These are phyloP conservation scores for Uropetala carovei DNA, from an alignment of 2,888 invertebrate species.

Conservation along the genomic window DNA sequence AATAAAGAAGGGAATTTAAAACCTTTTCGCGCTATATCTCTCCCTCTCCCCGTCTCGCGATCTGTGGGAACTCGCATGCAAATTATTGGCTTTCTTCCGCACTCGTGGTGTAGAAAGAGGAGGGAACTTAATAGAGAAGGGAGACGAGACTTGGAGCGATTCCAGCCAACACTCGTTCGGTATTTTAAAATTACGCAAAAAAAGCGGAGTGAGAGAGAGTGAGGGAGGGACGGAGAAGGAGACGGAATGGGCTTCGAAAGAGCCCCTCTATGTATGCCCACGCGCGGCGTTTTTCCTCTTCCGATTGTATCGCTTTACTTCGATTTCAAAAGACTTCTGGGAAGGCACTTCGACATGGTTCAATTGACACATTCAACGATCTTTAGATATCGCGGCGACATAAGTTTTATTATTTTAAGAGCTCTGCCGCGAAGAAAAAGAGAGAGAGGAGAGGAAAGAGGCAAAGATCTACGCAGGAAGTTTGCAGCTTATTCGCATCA, in stretches of 20 bases:
- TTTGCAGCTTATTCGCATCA: too few relatives aligned
- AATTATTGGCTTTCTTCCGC: background rate
- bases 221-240: too few relatives aligned
- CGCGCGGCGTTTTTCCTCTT: background rate
- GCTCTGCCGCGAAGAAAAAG: background rate
- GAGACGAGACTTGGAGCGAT: background rate
- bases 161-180: background rate
- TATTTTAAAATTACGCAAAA: background rate
- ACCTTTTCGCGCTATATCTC: background rate
- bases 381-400: background rate
- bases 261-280: background rate
- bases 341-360: slow-evolving; percentile 18
- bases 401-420: background rate
- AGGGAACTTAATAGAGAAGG: background rate
- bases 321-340: slow-evolving; percentile 6
- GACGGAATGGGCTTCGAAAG: too few relatives aligned
- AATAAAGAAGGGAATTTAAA: background rate
- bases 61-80: slow-evolving; percentile 6
- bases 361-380: slow-evolving; percentile 12
- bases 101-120: background rate
- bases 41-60: background rate
- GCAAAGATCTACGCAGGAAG: too few relatives aligned
- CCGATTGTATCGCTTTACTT: slow-evolving; percentile 1
- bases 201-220: background rate
- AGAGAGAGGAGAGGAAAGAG: too few relatives aligned